Evolutionary conservation across 64 coral and sea anemone species (phyloP).

Genomic region (Stylophora pistillata): DNA sequence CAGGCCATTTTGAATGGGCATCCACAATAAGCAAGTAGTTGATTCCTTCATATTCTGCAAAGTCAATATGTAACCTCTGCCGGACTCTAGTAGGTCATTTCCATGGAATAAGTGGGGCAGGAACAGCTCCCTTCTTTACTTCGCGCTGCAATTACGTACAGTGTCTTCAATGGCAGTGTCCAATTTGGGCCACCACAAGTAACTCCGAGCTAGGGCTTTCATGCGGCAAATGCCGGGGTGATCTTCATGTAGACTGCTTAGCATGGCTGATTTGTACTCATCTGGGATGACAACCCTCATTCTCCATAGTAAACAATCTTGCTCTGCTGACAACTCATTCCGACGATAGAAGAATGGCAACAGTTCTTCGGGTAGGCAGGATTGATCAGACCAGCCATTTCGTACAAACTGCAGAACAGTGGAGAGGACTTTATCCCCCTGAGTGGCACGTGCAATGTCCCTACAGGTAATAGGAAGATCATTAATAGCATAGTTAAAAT

Average conservation of each 20-base stretch:
- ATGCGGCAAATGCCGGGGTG: conserved; percentile 3
- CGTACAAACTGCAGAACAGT: no score
- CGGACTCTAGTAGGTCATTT: no score
- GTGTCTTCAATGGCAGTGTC: not conserved
- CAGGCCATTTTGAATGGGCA: no score
- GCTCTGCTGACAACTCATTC: not conserved
- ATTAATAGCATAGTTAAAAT: no score
- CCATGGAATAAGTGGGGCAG: no score
- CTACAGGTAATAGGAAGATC: no score
- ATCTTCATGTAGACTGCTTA: not conserved
- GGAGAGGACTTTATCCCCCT: no score
- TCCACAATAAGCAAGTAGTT: no score
- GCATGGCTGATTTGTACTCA: not conserved
- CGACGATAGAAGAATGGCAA: not conserved
- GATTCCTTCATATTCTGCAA: no score
- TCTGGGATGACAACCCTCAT: not conserved
- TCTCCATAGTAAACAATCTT: not conserved
- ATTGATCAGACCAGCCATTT: not conserved
- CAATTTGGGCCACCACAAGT: not conserved
- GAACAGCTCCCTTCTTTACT: no score
- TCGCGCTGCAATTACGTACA: not conserved
- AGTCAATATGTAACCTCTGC: no score
- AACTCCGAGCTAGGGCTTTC: not conserved
- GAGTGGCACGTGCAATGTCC: no score
- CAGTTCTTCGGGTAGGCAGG: not conserved